Conservation (phyloP, 1,140 invertebrate genomes). For the Drosophila sucinea region DNA sequence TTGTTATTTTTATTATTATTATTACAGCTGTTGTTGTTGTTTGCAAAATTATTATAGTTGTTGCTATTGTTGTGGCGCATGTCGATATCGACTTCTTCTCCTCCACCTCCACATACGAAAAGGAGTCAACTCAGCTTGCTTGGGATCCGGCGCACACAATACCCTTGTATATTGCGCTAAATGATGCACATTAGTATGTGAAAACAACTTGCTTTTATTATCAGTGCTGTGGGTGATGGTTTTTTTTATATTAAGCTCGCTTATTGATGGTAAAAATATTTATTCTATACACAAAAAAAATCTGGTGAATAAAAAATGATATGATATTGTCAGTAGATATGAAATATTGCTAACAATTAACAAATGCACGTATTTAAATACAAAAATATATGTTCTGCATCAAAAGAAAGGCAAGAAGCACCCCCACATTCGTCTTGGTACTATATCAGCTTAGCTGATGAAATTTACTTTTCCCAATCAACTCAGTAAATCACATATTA, state of each 20-base stretch:
- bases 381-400: too few species aligned
- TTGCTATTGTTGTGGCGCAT: conserved; percentile 62
- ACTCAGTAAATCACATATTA: too few species aligned
- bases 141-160: not conserved
- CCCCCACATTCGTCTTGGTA: too few species aligned
- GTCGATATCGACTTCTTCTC: conserved; percentile 19
- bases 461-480: too few species aligned
- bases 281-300: conserved; percentile 33
- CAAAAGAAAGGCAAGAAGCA: too few species aligned
- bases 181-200: not conserved
- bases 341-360: not conserved
- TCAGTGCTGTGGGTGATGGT: conserved; percentile 32
- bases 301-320: conserved; percentile 38
- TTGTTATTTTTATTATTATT: conserved; percentile 43
- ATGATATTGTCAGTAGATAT: conserved; percentile 25
- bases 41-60: conserved; percentile 46
- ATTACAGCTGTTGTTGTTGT: conserved; percentile 40
- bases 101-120: conserved; percentile 2
- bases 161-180: not conserved
- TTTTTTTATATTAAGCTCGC: conserved; percentile 14
- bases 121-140: not conserved
- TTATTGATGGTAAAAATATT: conserved; percentile 26
- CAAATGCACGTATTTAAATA: conserved; percentile 10
- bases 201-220: not conserved
- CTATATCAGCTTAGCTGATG: too few species aligned